Percentiles rank a stretch among this genome's conserved stretches.
These are phyloP conservation scores for Laticauda colubrina DNA, from an alignment of 2,113 vertebrate genomes.

Conservation along the genomic window DNA sequence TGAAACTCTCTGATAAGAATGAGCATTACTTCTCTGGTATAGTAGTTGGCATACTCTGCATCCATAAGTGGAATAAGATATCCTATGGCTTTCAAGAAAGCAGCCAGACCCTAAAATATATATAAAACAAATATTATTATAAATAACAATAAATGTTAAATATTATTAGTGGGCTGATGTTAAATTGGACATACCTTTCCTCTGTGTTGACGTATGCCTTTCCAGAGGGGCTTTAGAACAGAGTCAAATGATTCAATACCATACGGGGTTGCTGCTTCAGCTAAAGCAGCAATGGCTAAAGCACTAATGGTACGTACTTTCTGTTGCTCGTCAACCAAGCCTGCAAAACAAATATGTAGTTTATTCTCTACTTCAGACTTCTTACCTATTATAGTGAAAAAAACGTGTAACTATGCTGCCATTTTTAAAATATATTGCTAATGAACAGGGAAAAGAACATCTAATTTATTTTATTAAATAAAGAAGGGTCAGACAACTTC, in stretches of 20 bases:
- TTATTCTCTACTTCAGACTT: background rate
- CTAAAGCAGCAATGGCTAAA: constrained; percentile 95
- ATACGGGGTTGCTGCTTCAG: constrained; percentile 96
- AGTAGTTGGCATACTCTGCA: constrained; percentile 98
- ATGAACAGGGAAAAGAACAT: background rate
- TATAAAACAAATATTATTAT: constrained; percentile 23
- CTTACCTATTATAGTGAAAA: accelerated
- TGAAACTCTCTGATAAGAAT: constrained; percentile 99
- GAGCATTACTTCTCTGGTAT: constrained; percentile 97
- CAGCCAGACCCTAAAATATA: constrained; percentile 86
- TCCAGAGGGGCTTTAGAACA: constrained; percentile 97
- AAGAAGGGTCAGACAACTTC: background rate
- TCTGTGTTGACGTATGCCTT: constrained; percentile 97
- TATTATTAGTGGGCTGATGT: background rate
- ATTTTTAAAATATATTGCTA: background rate
- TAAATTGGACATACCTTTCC: constrained; percentile 81
- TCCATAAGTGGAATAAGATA: constrained; percentile 99
- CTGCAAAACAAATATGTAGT: constrained; percentile 64
- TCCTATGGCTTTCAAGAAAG: constrained; percentile 97
- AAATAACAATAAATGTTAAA: background rate
- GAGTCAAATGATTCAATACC: constrained; percentile 99
- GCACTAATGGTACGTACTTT: constrained; percentile 98
- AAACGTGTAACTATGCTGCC: background rate
- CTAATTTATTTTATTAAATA: background rate
- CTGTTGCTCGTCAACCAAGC: constrained; percentile 98